Base-by-base conservation (phyloP, 2,888 invertebrate genomes). In the Lysandra coridon region DNA sequence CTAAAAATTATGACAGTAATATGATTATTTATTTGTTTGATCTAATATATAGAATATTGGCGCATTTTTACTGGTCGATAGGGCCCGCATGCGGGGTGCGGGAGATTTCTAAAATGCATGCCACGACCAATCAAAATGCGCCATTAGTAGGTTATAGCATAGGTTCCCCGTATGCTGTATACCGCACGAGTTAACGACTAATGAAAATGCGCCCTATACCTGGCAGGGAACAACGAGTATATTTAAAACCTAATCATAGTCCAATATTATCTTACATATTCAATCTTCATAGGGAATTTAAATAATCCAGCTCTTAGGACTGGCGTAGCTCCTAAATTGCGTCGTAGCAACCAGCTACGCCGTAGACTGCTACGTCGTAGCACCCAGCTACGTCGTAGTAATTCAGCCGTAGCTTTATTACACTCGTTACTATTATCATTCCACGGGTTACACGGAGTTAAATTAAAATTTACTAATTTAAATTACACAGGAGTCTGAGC, bases 341-440 rank as follows among this genome's bases (percentile, higher is more conserved):
- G 49, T 30, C 76, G 76, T 76, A 76, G 57, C 33, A 57, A 30
- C 49, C n/a, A 17, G 76, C 57, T 57, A 57, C 57, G 57, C 57
- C 57, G 57, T 57, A 57, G 53, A 17, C 53, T 17, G 12, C 69
- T 69, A 69, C 53, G 49, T 14, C 76, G 76, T 76, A 76, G 76
- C 57, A 57, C 53, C 49, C n/a, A 33, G 76, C 76, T 76, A 76
- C 76, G 33, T 1, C 76, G 76, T 76, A 76, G 76, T 14, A 76
- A 57, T 76, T 76, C 33, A 76, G 12, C 33, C 49, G 76, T 69
- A 69, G 49, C 57, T 76, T 76, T 76, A 76, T 76, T 76, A 57
- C 76, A 57, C 57, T 76, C 53, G 33, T 76, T 57, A 76, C 76
- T 17, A 76, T 76, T 76, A 76, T 57, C 76, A 76, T 76, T 76